Evolutionary conservation across 2,888 invertebrate species (phyloP).

Genomic region (Oithona nana): DNA sequence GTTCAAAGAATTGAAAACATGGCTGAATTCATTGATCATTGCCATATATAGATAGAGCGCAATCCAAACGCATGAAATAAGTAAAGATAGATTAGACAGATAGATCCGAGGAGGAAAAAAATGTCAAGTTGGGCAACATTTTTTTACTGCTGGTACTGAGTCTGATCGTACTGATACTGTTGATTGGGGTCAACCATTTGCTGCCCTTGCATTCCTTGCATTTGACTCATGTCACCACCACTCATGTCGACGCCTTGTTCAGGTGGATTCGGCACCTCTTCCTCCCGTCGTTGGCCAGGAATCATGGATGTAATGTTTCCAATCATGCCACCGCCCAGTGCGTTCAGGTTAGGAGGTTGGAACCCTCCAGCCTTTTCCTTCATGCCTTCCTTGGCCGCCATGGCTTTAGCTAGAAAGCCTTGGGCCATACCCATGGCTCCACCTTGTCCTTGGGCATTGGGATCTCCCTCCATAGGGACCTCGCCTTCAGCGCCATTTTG

Average conservation of each 20-base stretch:
- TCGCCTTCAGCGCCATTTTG: not conserved
- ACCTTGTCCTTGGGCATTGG: not conserved
- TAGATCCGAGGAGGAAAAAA: too few species aligned
- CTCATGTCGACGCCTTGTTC: slow-evolving; percentile 4
- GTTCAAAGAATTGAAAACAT: too few species aligned
- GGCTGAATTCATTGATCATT: too few species aligned
- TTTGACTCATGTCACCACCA: not conserved
- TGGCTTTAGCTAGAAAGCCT: slow-evolving; percentile 8
- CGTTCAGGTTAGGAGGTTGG: slow-evolving; percentile 7
- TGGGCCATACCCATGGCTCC: slow-evolving; percentile 6
- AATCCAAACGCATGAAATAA: too few species aligned
- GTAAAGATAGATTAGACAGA: too few species aligned
- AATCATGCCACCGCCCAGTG: not conserved
- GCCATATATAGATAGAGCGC: too few species aligned
- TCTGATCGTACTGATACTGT: too few species aligned
- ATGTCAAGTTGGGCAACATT: too few species aligned
- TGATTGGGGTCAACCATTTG: too few species aligned
- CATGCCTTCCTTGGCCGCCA: slow-evolving; percentile 13
- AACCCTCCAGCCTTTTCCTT: slow-evolving; percentile 12
- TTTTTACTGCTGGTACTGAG: not conserved
- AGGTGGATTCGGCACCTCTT: slow-evolving; percentile 14
- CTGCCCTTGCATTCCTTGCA: not conserved
- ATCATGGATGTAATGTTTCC: not conserved
- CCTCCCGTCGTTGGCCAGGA: slow-evolving; percentile 7
- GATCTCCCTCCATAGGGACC: not conserved